phyloP scores from a whole-genome alignment of 2,888 invertebrate species.

The Sepiola atlantica region DNA sequence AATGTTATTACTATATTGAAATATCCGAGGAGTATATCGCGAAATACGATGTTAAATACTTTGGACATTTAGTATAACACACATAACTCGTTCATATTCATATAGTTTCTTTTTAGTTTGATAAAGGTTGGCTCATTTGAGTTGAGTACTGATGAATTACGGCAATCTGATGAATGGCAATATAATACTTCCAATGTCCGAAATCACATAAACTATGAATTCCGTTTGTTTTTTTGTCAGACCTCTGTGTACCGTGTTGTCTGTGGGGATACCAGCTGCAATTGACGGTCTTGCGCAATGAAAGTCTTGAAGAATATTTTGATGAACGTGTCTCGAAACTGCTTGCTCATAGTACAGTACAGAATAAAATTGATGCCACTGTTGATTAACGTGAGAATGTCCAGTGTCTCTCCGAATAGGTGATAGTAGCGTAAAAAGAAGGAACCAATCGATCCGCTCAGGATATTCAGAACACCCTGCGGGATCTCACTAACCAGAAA shows the following conservation, averaged over 20 bases:
- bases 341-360: constrained; percentile 94
- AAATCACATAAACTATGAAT: not conserved
- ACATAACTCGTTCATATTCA: too few species aligned
- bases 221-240: constrained; percentile 50
- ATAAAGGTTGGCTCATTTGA: not conserved
- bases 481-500: constrained; percentile 94
- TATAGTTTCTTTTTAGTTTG: not conserved
- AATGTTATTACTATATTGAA: not conserved
- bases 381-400: constrained; percentile 90
- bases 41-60: not conserved
- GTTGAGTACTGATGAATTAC: not conserved
- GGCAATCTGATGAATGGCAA: not conserved
- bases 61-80: not conserved
- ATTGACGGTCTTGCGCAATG: constrained; percentile 55
- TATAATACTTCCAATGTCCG: not conserved
- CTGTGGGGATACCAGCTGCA: constrained; percentile 59
- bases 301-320: constrained; percentile 79
- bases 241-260: constrained; percentile 66
- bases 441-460: constrained; percentile 85
- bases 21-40: not conserved
- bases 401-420: constrained; percentile 84
- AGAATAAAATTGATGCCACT: constrained; percentile 94
- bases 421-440: constrained; percentile 81
- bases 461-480: constrained; percentile 83
- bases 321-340: constrained; percentile 83